Evolutionary conservation across 2,113 vertebrate species (phyloP).

Genomic region (Grus americana): DNA sequence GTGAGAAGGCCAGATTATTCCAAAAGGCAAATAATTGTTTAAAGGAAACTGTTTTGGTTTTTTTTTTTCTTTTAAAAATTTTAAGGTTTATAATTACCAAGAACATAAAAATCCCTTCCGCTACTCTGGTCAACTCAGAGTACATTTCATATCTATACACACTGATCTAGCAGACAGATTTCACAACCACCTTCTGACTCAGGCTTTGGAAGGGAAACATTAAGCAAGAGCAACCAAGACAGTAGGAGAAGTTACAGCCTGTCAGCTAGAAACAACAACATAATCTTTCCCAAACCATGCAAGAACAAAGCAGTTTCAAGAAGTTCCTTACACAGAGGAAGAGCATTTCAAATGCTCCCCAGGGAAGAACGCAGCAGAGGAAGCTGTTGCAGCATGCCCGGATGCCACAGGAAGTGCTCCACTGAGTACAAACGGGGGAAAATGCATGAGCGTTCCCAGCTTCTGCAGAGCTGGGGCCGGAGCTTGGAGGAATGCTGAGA

Average conservation of each 20-base stretch:
- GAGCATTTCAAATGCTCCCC: neutral
- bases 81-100: neutral
- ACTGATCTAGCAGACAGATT: constrained; percentile 21
- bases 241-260: constrained; percentile 51
- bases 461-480: neutral
- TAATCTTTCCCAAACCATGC: constrained; percentile 39
- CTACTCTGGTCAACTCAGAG: neutral
- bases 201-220: constrained; percentile 39
- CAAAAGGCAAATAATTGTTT: neutral
- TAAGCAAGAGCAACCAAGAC: constrained; percentile 49
- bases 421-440: neutral
- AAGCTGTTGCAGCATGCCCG: constrained; percentile 5
- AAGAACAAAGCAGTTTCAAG: constrained; percentile 44
- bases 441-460: neutral
- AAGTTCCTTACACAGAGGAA: neutral
- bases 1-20: neutral
- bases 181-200: constrained; percentile 44
- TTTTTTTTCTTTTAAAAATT: neutral
- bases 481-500: neutral
- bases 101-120: neutral
- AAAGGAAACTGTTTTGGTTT: neutral
- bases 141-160: neutral
- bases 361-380: neutral
- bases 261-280: neutral
- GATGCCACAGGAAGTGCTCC: constrained; percentile 9